These are phyloP conservation scores for Loris lydekkerianus DNA, from an alignment of 2,797 vertebrate genomes.

Conservation along the genomic window DNA sequence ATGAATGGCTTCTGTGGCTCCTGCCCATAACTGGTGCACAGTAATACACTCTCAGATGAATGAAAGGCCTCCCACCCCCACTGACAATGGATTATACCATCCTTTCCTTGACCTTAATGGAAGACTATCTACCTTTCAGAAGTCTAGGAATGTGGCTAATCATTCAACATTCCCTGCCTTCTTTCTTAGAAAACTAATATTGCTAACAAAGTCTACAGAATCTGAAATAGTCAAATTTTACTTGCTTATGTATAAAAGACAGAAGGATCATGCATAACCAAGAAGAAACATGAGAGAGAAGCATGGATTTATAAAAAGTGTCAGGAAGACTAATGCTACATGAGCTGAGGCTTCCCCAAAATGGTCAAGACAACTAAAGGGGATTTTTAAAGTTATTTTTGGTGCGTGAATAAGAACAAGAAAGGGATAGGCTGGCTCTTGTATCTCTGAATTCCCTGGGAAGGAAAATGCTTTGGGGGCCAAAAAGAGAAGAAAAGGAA, in stretches of 20 bases:
- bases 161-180: not conserved
- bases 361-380: conserved; percentile 63
- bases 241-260: not conserved
- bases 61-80: not conserved
- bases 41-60: not conserved
- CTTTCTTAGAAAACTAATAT: not conserved
- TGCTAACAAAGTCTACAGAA: not conserved
- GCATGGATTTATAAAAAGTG: not conserved
- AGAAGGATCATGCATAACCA: not conserved
- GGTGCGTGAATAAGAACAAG: conserved; percentile 60
- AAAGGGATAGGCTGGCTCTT: not conserved
- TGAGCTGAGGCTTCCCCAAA: conserved; percentile 58
- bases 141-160: not conserved
- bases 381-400: conserved; percentile 68
- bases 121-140: conserved; percentile 10
- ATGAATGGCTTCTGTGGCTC: not conserved
- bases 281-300: not conserved
- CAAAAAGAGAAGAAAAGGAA: conserved; percentile 35
- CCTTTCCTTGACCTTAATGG: not conserved
- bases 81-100: rapidly evolving
- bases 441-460: not conserved
- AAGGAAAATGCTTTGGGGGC: conserved; percentile 56
- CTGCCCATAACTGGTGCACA: not conserved
- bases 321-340: conserved; percentile 46
- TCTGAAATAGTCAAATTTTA: not conserved